Evolutionary conservation across 2,797 vertebrate species (phyloP).

Genomic region (Spondyliosoma cantharus): DNA sequence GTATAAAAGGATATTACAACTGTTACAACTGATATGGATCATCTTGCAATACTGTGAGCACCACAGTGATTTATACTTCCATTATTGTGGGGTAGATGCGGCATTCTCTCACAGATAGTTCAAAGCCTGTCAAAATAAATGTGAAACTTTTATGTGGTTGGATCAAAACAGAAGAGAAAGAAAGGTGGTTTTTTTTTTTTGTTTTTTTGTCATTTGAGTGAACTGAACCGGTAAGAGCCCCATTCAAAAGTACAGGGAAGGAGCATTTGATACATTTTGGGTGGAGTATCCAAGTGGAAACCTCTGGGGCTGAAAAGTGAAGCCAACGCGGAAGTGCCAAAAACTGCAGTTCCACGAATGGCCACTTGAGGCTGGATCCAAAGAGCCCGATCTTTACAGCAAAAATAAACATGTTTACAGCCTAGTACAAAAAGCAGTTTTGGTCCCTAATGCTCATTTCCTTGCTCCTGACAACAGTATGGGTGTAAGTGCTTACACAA

Average conservation of each 20-base stretch:
- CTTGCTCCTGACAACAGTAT: too few species aligned
- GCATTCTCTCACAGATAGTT: not conserved
- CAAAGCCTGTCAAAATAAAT: not conserved
- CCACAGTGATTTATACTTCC: not conserved
- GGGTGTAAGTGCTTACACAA: too few species aligned
- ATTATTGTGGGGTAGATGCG: not conserved
- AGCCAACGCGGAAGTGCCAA: too few species aligned
- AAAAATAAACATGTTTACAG: too few species aligned
- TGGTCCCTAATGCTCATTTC: too few species aligned
- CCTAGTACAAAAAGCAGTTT: too few species aligned
- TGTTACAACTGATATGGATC: not conserved
- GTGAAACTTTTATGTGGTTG: not conserved
- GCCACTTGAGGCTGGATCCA: too few species aligned
- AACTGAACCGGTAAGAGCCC: not conserved
- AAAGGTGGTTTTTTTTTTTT: not conserved
- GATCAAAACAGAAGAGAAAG: not conserved
- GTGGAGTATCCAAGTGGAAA: not conserved
- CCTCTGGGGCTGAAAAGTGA: too few species aligned
- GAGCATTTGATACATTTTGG: not conserved
- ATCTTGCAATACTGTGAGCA: not conserved
- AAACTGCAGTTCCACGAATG: too few species aligned
- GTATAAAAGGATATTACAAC: slow-evolving; percentile 14
- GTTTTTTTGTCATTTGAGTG: not conserved
- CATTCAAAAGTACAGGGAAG: not conserved
- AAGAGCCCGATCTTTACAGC: too few species aligned